phyloP scores from a whole-genome alignment of 2,797 vertebrate genomes.

The Centropyge bicolor region DNA sequence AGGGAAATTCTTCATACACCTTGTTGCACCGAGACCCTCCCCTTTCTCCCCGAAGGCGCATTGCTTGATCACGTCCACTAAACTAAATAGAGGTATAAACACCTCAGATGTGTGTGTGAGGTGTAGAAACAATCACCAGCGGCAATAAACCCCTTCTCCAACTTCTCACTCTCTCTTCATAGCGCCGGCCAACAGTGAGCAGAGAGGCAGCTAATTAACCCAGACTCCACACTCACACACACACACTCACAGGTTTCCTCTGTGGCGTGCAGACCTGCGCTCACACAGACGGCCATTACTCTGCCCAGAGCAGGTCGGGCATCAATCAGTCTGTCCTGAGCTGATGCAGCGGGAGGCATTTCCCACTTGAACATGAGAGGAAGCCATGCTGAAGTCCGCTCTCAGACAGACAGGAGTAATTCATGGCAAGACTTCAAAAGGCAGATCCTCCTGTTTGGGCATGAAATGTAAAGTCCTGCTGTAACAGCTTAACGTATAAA shows the following conservation, averaged over 20 bases:
- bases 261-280: slow-evolving; percentile 37
- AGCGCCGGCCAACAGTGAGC: slow-evolving; percentile 33
- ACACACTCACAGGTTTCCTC: slow-evolving; percentile 39
- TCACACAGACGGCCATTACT: slow-evolving; percentile 53
- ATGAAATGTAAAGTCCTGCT: slow-evolving; percentile 9
- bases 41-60: slow-evolving; percentile 20
- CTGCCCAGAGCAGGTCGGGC: slow-evolving; percentile 47
- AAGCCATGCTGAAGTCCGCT: slow-evolving; percentile 42
- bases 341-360: slow-evolving; percentile 47
- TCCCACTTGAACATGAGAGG: slow-evolving; percentile 60
- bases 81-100: slow-evolving; percentile 47
- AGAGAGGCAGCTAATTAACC: slow-evolving; percentile 45
- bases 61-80: slow-evolving; percentile 31
- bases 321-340: slow-evolving; percentile 77
- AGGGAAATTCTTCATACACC: slow-evolving; percentile 40
- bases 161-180: slow-evolving; percentile 34
- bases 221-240: slow-evolving; percentile 17
- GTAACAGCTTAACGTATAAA: background rate
- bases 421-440: slow-evolving; percentile 47
- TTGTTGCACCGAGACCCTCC: slow-evolving; percentile 16
- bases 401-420: slow-evolving; percentile 39
- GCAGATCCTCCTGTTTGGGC: slow-evolving; percentile 16
- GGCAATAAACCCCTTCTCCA: slow-evolving; percentile 25
- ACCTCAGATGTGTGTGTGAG: slow-evolving; percentile 31
- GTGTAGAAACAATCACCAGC: slow-evolving; percentile 33